A percentile compares a stretch with the other conserved stretches of the same genome.
Conservation (phyloP, 2,113 vertebrate species). For the Solea solea region DNA sequence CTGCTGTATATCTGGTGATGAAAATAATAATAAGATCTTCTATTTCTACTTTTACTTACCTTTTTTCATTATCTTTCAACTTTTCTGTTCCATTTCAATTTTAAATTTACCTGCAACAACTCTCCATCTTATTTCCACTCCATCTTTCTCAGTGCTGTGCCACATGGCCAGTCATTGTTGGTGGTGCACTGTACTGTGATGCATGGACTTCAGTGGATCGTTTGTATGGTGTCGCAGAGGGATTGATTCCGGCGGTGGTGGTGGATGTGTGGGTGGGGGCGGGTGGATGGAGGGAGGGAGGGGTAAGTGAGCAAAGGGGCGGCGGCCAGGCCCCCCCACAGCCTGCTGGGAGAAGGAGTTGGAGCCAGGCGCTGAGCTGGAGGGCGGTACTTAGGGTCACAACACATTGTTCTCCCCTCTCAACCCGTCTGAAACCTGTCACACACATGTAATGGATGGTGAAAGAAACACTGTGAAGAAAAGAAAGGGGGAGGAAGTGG, state of each 20-base stretch:
- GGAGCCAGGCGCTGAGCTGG: conserved; percentile 80
- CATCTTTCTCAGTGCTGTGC: conserved; percentile 37
- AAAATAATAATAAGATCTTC: too few relatives aligned
- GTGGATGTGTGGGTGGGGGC: not conserved
- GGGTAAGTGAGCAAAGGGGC: conserved; percentile 32
- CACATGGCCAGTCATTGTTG: conserved; percentile 69
- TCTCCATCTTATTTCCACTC: conserved; percentile 42
- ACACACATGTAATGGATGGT: conserved; percentile 77
- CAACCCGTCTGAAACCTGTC: conserved; percentile 74
- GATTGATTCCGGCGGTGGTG: conserved; percentile 81
- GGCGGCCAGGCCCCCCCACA: conserved; percentile 71
- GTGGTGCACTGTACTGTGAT: conserved; percentile 72
- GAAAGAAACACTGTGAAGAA: conserved; percentile 64
- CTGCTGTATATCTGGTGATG: too few relatives aligned
- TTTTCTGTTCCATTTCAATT: conserved; percentile 10
- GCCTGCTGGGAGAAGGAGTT: conserved; percentile 82
- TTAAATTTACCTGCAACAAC: conserved; percentile 34
- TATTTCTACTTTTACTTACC: too few relatives aligned
- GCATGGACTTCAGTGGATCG: conserved; percentile 78
- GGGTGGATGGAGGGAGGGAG: conserved; percentile 27
- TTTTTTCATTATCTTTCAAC: not conserved
- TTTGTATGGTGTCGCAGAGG: conserved; percentile 80
- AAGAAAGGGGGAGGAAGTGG: conserved; percentile 42
- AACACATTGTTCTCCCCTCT: conserved; percentile 80
- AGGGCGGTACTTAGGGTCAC: conserved; percentile 83